Evolutionary conservation across 92 coral and sea anemone genomes (phyloP).

Genomic region (Epizoanthus ramosus): DNA sequence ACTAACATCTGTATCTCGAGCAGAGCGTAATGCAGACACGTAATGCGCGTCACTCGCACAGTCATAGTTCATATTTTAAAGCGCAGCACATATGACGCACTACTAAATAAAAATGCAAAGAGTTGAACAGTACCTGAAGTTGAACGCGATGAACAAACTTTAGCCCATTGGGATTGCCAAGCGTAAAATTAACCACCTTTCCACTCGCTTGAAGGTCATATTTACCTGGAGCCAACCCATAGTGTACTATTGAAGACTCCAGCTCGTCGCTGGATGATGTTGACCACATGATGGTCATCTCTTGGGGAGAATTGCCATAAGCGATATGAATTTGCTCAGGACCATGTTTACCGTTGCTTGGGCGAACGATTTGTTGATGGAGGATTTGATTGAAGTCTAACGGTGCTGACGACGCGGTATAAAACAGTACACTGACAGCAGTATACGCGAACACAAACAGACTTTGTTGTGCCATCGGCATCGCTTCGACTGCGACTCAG

Average conservation of each 20-base stretch:
- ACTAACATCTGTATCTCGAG: too few relatives aligned
- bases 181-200: conserved; percentile 62
- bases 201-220: conserved; percentile 60
- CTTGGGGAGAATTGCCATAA: conserved; percentile 64
- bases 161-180: conserved; percentile 78
- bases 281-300: conserved; percentile 82
- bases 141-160: conserved; percentile 72
- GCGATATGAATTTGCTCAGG: conserved; percentile 83
- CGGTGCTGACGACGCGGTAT: neutral
- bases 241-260: conserved; percentile 63
- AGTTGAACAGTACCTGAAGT: conserved; percentile 47
- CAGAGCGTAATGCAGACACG: too few relatives aligned
- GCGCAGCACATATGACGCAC: neutral
- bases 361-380: conserved; percentile 1
- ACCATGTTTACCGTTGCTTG: conserved; percentile 48
- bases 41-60: too few relatives aligned
- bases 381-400: neutral
- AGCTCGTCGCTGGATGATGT: conserved; percentile 50
- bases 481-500: too few relatives aligned
- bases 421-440: neutral
- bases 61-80: too few relatives aligned
- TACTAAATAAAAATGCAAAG: too few relatives aligned
- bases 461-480: too few relatives aligned
- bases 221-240: conserved; percentile 64
- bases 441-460: neutral